These are phyloP conservation scores for Taenioides sp. DNA, from an alignment of 2,797 vertebrate species.

Conservation along the genomic window DNA sequence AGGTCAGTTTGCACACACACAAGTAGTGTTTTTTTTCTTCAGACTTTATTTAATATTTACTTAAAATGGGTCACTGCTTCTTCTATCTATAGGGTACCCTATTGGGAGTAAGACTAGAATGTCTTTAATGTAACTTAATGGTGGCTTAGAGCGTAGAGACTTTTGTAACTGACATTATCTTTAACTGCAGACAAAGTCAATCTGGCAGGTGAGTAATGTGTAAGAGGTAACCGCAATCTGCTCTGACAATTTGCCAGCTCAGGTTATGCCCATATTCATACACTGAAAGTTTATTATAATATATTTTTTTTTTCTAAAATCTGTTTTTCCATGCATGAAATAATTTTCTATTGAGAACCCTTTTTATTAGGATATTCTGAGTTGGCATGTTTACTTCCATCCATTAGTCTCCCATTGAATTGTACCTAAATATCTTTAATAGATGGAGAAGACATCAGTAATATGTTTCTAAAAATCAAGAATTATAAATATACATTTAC, in stretches of 20 bases:
- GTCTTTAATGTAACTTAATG: neutral
- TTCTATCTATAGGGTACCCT: neutral
- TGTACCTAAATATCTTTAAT: neutral
- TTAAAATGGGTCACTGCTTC: neutral
- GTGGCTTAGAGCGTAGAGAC: conserved; percentile 35
- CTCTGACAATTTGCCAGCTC: conserved; percentile 59
- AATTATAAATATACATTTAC: neutral
- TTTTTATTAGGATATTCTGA: neutral
- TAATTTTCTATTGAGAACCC: neutral
- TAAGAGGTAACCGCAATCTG: conserved; percentile 66
- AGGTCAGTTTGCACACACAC: conserved; percentile 82
- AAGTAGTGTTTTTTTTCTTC: neutral
- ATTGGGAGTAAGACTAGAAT: neutral
- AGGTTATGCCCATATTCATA: conserved; percentile 63
- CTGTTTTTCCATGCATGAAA: conserved; percentile 39
- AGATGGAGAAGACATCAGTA: neutral
- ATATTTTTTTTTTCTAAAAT: neutral
- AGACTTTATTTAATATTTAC: conserved; percentile 17
- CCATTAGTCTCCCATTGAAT: neutral
- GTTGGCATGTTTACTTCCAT: conserved; percentile 48
- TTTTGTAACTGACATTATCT: conserved; percentile 78
- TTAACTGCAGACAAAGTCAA: conserved; percentile 82
- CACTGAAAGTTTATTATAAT: conserved; percentile 13
- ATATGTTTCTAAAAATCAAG: neutral
- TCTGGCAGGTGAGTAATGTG: conserved; percentile 86